phyloP scores from a whole-genome alignment of 1,140 invertebrate genomes.

The Orchesella cincta region DNA sequence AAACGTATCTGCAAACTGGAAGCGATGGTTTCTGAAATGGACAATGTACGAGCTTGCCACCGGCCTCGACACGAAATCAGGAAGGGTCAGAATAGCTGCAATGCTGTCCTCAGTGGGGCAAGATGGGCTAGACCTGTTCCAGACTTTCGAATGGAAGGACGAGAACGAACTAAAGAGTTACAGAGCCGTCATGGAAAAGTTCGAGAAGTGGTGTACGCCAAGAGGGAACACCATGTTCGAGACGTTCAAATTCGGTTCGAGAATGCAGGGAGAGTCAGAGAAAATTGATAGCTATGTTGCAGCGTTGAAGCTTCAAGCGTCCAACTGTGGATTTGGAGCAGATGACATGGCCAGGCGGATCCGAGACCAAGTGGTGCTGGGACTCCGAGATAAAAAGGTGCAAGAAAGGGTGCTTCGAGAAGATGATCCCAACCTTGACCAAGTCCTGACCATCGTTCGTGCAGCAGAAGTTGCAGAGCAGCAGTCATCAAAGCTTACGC shows the following conservation, averaged over 20 bases:
- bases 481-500: no score
- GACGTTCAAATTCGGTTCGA: not conserved
- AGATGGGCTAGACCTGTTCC: not conserved
- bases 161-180: not conserved
- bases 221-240: constrained; percentile 15
- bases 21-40: constrained; percentile 5
- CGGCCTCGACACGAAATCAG: not conserved
- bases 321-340: constrained; percentile 3
- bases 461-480: not conserved
- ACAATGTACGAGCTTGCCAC: not conserved
- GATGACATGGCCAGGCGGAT: constrained; percentile 15
- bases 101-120: not conserved
- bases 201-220: constrained; percentile 8
- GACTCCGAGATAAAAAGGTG: not conserved
- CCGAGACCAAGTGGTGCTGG: constrained; percentile 31
- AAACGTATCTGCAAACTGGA: constrained; percentile 26
- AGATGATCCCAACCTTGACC: not conserved
- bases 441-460: constrained; percentile 22
- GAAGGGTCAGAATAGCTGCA: not conserved
- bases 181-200: not conserved
- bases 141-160: not conserved
- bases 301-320: not conserved
- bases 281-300: not conserved
- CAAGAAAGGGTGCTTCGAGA: constrained; percentile 25
- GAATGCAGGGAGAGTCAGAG: not conserved